Evolutionary conservation across 2,888 invertebrate species (phyloP), one percentile per base, ranked within the genome.

Genomic region (Calameuta idolon): DNA sequence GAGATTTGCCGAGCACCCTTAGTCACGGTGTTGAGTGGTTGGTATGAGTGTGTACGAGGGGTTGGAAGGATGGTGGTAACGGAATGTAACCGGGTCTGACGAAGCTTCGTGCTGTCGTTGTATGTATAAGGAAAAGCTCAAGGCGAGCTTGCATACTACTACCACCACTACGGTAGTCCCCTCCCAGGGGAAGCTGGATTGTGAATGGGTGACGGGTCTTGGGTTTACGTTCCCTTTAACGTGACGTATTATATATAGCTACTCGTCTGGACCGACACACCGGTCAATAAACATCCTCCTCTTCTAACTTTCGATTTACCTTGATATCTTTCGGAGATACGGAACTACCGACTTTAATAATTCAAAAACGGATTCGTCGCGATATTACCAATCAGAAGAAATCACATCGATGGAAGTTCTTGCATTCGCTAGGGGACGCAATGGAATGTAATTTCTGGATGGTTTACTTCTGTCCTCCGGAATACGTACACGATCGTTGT

Each of bases 161-260:
- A 76, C 76, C 78, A 79, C 74, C 79, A 79, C 73, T 74, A 78
- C 78, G 69, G 74, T 73, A 75, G 74, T 79, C 77, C 81, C 76
- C 79, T 74, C 76, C 78, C 79, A 40, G 71, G 79, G 80, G 78
- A 76, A 75, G 74, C 79, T 74, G 73, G 78, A 73, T 81, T 81
- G 82, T 82, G 82, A 82, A 82, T 82, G 82, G 82, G 82, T 79
- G 79, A 82, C 82, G 75, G 81, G 77, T 78, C 79, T 79, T 77
- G 79, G 80, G 69, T 79, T 81, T 81, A 78, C 79, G 81, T 79
- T 81, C 77, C 76, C 78, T 77, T 68, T 80, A 79, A 81, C 77
- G 79, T 79, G 78, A 79, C 81, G 76, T 76, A 77, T 78, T 73
- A 69, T 37, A 23, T 75, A 74, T 69, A 71, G 35, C 69, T 33